Evolutionary conservation across 1,140 invertebrate species (phyloP), one percentile per base, ranked within the genome.

Genomic region (Caenorhabditis briggsae): DNA sequence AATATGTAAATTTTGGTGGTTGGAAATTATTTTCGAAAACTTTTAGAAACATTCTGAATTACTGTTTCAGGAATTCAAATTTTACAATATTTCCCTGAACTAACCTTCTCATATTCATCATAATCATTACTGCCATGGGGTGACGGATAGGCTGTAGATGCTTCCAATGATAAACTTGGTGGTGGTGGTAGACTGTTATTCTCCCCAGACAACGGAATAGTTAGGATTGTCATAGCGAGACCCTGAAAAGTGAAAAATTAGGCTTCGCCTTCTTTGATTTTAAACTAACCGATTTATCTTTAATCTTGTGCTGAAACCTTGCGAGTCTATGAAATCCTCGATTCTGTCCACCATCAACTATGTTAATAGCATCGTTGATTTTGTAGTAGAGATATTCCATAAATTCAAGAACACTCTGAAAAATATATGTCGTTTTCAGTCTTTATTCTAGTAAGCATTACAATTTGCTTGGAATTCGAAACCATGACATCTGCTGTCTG

Each of bases 291-390:
- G 83, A 74, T 58, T 88, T 88, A 58, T 88, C 88, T 43, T 88
- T 88, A 46, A 88, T 58, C 55, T 83, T 88, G 53, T 88, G 88
- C 20, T 88, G 82, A 82, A 87, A 88, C n/a, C 83, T 82, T 50
- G 50, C 53, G 23, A 84, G 65, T 82, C 82, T 41, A 56, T 84
- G 88, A 53, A 59, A 88, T 6, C 82, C 86, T 16, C 65, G 23
- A 23, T 61, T 46, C 25, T 64, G 64, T 11, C 88, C 83, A 18
- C 86, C 88, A 25, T 88, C 88, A 65, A 88, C 43, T 16, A 56
- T 82, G 55, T 82, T 82, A 23, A 88, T 55, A 2, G 88, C 43
- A 18, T 87, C 82, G 33, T 88, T 85, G 23, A 88, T 64, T 61
- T 88, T 88, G 86, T 88, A 82, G 82, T 82, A 87, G 16, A 88